These are phyloP conservation scores for Tetranychus cinnabarinus DNA, from an alignment of 1,140 invertebrate genomes.

Conservation along the genomic window DNA sequence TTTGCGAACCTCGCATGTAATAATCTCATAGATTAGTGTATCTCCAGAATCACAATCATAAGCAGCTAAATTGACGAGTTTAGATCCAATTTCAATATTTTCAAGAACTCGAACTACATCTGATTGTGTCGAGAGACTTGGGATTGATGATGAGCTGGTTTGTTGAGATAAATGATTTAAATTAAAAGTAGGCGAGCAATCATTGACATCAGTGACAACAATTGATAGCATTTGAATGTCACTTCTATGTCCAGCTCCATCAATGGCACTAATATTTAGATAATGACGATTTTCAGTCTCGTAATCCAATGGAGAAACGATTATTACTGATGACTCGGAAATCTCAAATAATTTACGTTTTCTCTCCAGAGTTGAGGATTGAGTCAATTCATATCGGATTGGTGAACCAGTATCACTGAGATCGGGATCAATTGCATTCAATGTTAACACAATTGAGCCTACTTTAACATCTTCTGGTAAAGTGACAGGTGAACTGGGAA, in stretches of 20 bases:
- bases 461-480: no score
- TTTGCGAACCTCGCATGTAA: slow-evolving; percentile 12
- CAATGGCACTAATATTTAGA: slow-evolving; percentile 62
- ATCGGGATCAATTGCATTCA: no score
- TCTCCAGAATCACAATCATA: slow-evolving; percentile 75
- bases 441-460: no score
- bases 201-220: slow-evolving; percentile 65
- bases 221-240: slow-evolving; percentile 53
- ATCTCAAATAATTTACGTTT: slow-evolving; percentile 56
- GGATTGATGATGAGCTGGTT: no score
- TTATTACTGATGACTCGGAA: slow-evolving; percentile 46
- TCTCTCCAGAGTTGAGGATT: slow-evolving; percentile 28
- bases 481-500: no score
- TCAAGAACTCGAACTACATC: no score
- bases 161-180: slow-evolving; percentile 29
- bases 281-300: slow-evolving; percentile 56
- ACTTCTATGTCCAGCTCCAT: slow-evolving; percentile 54
- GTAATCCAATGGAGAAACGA: slow-evolving; percentile 69
- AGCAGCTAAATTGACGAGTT: slow-evolving; percentile 36
- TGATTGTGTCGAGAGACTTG: no score
- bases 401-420: no score
- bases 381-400: no score
- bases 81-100: no score
- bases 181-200: slow-evolving; percentile 66
- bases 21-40: slow-evolving; percentile 13